phyloP scores from a whole-genome alignment of 2,888 invertebrate genomes.

The Scaptomyza parva region DNA sequence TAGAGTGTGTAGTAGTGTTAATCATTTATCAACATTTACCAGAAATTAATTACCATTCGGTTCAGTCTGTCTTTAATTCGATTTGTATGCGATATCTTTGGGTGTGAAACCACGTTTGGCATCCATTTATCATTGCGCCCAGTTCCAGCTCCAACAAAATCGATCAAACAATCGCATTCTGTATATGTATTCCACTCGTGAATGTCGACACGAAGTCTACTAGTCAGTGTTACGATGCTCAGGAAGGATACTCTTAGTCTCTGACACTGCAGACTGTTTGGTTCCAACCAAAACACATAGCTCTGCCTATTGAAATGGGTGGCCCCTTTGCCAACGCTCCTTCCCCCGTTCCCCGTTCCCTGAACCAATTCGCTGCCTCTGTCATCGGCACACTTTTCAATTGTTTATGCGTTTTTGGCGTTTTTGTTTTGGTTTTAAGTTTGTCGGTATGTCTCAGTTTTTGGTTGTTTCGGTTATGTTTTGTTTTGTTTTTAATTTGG shows the following conservation, averaged over 20 bases:
- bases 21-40: slow-evolving; percentile 73
- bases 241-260: slow-evolving; percentile 63
- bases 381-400: slow-evolving; percentile 67
- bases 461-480: slow-evolving; percentile 10
- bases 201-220: slow-evolving; percentile 71
- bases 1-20: slow-evolving; percentile 30
- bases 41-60: slow-evolving; percentile 68
- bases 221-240: slow-evolving; percentile 5
- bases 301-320: slow-evolving; percentile 24
- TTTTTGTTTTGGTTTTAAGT: slow-evolving; percentile 39
- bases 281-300: slow-evolving; percentile 42
- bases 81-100: slow-evolving; percentile 72
- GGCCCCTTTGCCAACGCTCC: slow-evolving; percentile 18
- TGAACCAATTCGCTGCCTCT: slow-evolving; percentile 33
- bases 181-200: slow-evolving; percentile 24
- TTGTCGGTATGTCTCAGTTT: no score
- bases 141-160: slow-evolving; percentile 40
- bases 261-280: slow-evolving; percentile 62
- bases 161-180: slow-evolving; percentile 66
- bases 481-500: slow-evolving; percentile 48
- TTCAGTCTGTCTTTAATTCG: slow-evolving; percentile 70
- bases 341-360: background rate
- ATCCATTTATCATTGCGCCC: slow-evolving; percentile 69
- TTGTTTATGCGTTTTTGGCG: slow-evolving; percentile 66
- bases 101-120: slow-evolving; percentile 72